Percentiles rank a stretch among this genome's conserved stretches.
phyloP scores from a whole-genome alignment of 2,797 vertebrate species.

The Pseudochirops cupreus region DNA sequence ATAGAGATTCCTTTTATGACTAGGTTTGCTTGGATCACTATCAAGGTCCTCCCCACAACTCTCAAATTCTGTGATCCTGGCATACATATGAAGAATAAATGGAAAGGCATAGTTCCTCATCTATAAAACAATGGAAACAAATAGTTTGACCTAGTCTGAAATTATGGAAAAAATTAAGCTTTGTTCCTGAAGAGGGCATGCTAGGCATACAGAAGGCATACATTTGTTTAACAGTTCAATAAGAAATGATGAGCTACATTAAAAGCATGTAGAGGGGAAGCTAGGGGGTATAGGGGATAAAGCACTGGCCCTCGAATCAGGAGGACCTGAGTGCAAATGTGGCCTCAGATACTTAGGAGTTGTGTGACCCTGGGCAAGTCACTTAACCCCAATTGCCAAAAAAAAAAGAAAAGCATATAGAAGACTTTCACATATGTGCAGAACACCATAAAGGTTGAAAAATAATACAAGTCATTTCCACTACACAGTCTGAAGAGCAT shows the following conservation, averaged over 20 bases:
- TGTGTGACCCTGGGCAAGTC: not conserved
- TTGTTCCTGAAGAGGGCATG: not conserved
- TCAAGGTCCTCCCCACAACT: not conserved
- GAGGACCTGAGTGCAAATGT: too few species aligned
- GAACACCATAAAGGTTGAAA: constrained; percentile 27
- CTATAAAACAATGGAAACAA: not conserved
- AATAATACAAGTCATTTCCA: not conserved
- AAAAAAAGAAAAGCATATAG: not conserved
- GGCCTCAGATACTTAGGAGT: too few species aligned
- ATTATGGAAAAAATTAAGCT: not conserved
- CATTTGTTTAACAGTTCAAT: constrained; percentile 18
- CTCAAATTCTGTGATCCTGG: not conserved
- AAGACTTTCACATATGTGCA: not conserved
- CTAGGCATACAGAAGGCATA: not conserved
- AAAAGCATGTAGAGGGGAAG: not conserved
- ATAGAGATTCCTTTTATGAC: too few species aligned
- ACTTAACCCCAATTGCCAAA: not conserved
- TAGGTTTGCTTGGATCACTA: too few species aligned
- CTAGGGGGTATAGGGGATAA: too few species aligned
- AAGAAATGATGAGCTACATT: not conserved
- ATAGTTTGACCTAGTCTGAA: not conserved
- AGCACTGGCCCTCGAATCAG: too few species aligned
- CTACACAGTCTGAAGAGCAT: not conserved
- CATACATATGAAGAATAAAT: not conserved
- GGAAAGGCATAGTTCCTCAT: too few species aligned